Evolutionary conservation across 2,797 vertebrate genomes (phyloP), one percentile per base, ranked within the genome.

Genomic region (Acanthurus lineatus): DNA sequence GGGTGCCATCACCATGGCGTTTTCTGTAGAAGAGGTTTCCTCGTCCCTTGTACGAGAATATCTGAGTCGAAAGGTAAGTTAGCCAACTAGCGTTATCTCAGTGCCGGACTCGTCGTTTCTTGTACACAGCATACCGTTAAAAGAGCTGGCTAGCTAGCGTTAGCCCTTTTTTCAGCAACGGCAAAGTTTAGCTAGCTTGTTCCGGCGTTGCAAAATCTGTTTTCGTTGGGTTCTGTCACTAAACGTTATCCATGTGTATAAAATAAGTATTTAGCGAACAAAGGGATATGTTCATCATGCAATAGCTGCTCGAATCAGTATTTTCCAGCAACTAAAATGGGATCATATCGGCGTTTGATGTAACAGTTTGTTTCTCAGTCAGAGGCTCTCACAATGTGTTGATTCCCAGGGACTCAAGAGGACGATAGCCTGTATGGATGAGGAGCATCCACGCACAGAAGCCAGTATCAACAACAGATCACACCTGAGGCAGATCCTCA

Each of bases 41-140:
- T 96, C 96, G 14, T 97, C 98, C 0, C 92, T 99, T 79, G 96
- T 99, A 57, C 93, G 97, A 73, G 98, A 99, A 87, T 99, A 96
- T 83, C 95, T 99, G 84, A 97, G 95, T 84, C 95, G 96, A 81
- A 99, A 98, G 97, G 98, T 98, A 91, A 81, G 84, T 85, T 7
- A 28, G n/a, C 28, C 14, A 3, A 9, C 11, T 62, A 16, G 8
- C 19, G 9, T 40, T 5, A 9, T 60, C 44, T 53, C n/a, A 2
- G 3, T 15, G 16, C 2, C n/a, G 16, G 2, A 5, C 49, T 10
- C 6, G 7, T 35, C 32, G 4, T 47, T 25, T 61, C 8, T 17
- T 42, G 10, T 3, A 42, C 11, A 42, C 40, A 35, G 7, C 12
- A 12, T 25, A 40, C 1, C 0, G 15, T 14, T 53, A 80, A 9